Conservation (phyloP, 2,113 vertebrate genomes). For the Alethe castanea region DNA sequence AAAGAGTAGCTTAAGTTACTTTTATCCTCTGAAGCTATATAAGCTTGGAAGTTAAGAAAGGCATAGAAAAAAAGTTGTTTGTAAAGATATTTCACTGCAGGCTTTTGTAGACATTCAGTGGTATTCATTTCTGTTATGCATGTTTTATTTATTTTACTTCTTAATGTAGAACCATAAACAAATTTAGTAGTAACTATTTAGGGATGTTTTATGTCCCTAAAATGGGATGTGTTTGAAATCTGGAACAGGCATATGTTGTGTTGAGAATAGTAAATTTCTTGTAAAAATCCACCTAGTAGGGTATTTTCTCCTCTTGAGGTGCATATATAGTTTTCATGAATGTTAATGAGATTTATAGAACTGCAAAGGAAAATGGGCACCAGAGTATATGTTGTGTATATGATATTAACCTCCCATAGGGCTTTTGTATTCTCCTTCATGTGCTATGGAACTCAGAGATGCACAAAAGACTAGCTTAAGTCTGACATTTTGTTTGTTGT, state of each 20-base stretch:
- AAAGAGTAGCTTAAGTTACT: background rate
- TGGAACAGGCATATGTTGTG: background rate
- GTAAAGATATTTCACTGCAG: background rate
- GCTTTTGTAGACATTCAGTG: background rate
- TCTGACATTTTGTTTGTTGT: constrained; percentile 10
- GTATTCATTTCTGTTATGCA: background rate
- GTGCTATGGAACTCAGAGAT: background rate
- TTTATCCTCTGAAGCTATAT: background rate
- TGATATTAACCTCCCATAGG: background rate
- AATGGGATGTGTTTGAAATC: background rate
- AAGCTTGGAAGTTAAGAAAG: background rate
- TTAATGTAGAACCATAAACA: background rate
- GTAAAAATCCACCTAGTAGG: constrained; percentile 32
- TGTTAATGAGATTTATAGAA: background rate
- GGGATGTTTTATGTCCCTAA: background rate
- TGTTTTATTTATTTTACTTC: constrained; percentile 8
- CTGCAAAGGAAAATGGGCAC: background rate
- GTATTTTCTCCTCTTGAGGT: constrained; percentile 14
- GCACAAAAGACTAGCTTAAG: background rate
- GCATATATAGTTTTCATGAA: constrained; percentile 15
- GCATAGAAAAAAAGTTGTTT: background rate
- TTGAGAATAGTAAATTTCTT: constrained; percentile 25
- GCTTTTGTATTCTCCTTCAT: background rate
- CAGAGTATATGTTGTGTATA: background rate
- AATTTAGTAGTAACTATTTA: background rate